Conservation (phyloP, 64 coral and sea anemone genomes). For the Dendronephthya gigantea region DNA sequence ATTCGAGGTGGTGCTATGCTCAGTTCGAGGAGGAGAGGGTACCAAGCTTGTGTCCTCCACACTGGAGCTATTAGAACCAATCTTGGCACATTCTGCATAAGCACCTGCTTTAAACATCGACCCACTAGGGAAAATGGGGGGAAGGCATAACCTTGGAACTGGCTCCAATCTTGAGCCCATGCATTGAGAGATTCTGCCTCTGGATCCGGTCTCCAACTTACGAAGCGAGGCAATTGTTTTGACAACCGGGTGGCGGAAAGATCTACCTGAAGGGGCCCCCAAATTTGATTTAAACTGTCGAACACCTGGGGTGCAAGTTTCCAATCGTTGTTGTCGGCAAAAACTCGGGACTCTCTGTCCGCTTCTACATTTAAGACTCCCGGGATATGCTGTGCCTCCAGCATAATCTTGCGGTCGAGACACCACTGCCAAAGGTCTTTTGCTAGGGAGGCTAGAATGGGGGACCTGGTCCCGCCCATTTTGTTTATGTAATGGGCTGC, state of each 20-base stretch:
- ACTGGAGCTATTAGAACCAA: conserved; percentile 29
- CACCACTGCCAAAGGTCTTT: conserved; percentile 38
- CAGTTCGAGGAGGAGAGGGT: conserved; percentile 26
- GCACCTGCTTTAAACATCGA: conserved; percentile 37
- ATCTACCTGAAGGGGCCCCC: conserved; percentile 32
- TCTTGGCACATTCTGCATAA: conserved; percentile 18
- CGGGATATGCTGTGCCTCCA: conserved; percentile 5
- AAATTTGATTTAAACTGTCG: conserved; percentile 24
- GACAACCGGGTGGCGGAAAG: conserved; percentile 28
- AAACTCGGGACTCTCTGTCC: conserved; percentile 19
- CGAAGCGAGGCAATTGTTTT: conserved; percentile 27
- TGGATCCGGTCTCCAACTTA: conserved; percentile 41
- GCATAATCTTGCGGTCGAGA: background rate
- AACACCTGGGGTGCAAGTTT: conserved; percentile 34
- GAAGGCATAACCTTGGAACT: conserved; percentile 39
- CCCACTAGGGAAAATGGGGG: conserved; percentile 51
- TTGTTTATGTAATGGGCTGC: conserved; percentile 17
- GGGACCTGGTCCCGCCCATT: conserved; percentile 19
- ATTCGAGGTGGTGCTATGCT: conserved; percentile 18
- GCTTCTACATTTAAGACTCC: conserved; percentile 29
- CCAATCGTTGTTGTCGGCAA: conserved; percentile 30
- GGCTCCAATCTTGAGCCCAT: conserved; percentile 39
- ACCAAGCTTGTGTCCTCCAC: conserved; percentile 26
- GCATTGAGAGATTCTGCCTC: conserved; percentile 27
- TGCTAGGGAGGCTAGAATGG: conserved; percentile 16